phyloP scores from a whole-genome alignment of 1,140 invertebrate genomes.

The Helicorthomorpha holstii region DNA sequence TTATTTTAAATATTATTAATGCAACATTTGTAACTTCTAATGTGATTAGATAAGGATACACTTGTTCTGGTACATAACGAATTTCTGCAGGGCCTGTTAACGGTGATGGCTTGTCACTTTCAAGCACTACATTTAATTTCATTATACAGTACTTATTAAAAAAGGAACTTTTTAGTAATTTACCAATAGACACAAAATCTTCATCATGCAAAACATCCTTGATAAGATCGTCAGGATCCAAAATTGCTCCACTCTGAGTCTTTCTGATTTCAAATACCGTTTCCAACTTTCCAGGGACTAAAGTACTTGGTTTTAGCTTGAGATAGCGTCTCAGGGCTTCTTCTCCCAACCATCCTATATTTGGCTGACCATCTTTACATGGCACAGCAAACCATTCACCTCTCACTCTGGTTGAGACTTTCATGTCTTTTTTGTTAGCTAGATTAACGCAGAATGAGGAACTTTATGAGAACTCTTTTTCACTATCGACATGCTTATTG shows the following conservation, averaged over 20 bases:
- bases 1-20: not conserved
- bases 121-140: slow-evolving; percentile 27
- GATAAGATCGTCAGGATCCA: slow-evolving; percentile 39
- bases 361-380: slow-evolving; percentile 33
- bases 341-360: slow-evolving; percentile 36
- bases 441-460: too few species aligned
- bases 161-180: slow-evolving; percentile 12
- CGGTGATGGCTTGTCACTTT: slow-evolving; percentile 35
- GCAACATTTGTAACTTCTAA: not conserved
- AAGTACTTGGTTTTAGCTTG: slow-evolving; percentile 22
- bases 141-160: not conserved
- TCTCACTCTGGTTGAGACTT: slow-evolving; percentile 38
- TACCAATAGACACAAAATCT: slow-evolving; percentile 44
- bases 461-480: too few species aligned
- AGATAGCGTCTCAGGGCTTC: slow-evolving; percentile 36
- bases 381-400: slow-evolving; percentile 46
- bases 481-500: too few species aligned
- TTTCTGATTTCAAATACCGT: slow-evolving; percentile 26
- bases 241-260: slow-evolving; percentile 39
- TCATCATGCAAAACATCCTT: slow-evolving; percentile 40
- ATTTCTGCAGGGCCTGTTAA: slow-evolving; percentile 35
- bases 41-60: slow-evolving; percentile 34
- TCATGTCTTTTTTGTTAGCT: too few species aligned
- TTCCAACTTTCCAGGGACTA: slow-evolving; percentile 19
- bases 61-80: slow-evolving; percentile 39